These are phyloP conservation scores for Mirza zaza DNA, from an alignment of 2,113 vertebrate genomes.

Conservation along the genomic window DNA sequence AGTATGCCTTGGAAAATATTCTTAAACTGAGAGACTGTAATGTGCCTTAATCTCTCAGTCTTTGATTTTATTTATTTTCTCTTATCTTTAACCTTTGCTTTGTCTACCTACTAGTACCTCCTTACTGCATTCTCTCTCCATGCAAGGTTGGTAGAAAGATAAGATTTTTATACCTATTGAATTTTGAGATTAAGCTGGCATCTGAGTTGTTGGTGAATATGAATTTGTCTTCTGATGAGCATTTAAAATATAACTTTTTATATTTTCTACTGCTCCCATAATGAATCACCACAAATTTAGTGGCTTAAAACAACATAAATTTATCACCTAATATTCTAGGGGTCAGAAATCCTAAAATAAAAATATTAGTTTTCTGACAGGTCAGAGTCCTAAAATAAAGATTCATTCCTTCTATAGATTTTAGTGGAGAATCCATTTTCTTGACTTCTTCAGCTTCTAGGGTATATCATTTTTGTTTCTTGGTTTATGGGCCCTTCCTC, in stretches of 20 bases:
- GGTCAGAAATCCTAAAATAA: neutral
- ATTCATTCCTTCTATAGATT: neutral
- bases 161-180: neutral
- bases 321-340: neutral
- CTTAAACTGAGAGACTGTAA: neutral
- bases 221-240: neutral
- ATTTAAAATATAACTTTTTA: neutral
- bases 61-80: neutral
- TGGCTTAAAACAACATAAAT: neutral
- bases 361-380: neutral
- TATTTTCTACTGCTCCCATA: neutral
- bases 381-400: neutral
- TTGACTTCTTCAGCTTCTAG: neutral
- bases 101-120: neutral
- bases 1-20: neutral
- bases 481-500: rapidly evolving
- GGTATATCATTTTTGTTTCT: neutral
- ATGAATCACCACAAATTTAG: neutral
- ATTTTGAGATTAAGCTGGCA: neutral
- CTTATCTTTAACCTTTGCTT: neutral
- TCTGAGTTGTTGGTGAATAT: neutral
- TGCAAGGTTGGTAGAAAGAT: neutral
- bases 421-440: neutral
- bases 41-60: neutral
- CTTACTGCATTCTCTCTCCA: neutral